phyloP scores from a whole-genome alignment of 2,888 invertebrate species.

The Lithosia quadra region DNA sequence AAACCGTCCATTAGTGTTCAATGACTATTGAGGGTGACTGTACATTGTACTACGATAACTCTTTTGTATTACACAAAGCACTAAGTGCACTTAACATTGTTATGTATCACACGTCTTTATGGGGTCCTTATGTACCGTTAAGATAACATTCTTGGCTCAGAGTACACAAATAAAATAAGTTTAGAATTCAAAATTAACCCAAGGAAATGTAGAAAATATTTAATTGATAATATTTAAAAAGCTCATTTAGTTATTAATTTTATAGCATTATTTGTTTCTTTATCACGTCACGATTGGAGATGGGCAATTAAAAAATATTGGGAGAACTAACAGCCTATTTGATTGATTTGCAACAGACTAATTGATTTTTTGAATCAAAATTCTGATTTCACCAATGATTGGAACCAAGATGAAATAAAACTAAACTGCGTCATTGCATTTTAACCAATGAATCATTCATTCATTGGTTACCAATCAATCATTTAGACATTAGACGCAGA shows the following conservation, averaged over 20 bases:
- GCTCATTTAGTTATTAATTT: background rate
- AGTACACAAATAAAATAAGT: background rate
- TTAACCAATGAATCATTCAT: too few relatives aligned
- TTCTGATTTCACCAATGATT: too few relatives aligned
- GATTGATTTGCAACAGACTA: background rate
- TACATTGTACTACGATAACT: slow-evolving; percentile 13
- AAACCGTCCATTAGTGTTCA: background rate
- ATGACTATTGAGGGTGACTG: background rate
- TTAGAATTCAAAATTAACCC: background rate
- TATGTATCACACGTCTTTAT: slow-evolving; percentile 22
- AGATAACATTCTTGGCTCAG: background rate
- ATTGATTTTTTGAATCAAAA: too few relatives aligned
- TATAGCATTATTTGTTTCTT: background rate
- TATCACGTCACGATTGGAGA: background rate
- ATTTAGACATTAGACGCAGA: too few relatives aligned
- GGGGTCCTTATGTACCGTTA: slow-evolving; percentile 10
- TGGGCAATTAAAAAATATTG: background rate
- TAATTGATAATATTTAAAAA: background rate
- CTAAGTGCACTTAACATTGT: slow-evolving; percentile 43
- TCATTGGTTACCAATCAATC: too few relatives aligned
- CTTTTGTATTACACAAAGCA: slow-evolving; percentile 17
- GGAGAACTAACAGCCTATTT: background rate
- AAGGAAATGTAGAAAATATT: background rate
- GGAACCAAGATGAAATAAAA: too few relatives aligned
- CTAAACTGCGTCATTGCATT: too few relatives aligned